Evolutionary conservation across 2,888 invertebrate genomes (phyloP).

Genomic region (Oligia strigilis): DNA sequence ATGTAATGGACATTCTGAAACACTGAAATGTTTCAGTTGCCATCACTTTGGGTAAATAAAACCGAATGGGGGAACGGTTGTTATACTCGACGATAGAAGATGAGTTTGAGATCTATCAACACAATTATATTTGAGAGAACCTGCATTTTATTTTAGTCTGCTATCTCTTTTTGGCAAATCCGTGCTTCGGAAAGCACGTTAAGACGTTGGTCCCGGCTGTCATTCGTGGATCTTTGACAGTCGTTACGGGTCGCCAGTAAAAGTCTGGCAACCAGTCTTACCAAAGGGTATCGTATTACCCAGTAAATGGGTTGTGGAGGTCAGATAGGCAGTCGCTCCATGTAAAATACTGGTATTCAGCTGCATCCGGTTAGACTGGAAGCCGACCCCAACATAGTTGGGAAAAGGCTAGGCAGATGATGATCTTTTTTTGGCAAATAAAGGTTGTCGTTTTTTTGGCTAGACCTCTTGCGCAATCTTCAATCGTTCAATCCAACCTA

Average conservation of each 20-base stretch:
- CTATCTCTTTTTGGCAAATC: background rate
- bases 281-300: too few species aligned
- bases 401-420: too few species aligned
- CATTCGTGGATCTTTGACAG: too few species aligned
- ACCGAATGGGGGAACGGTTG: background rate
- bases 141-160: background rate
- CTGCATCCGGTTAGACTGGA: too few species aligned
- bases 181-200: too few species aligned
- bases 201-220: too few species aligned
- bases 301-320: too few species aligned
- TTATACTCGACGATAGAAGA: background rate
- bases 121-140: background rate
- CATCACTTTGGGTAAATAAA: slow-evolving; percentile 31
- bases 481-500: background rate
- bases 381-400: too few species aligned
- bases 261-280: too few species aligned
- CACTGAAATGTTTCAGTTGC: slow-evolving; percentile 5
- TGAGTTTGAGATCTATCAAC: background rate
- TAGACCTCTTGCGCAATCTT: background rate
- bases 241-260: too few species aligned
- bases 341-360: too few species aligned
- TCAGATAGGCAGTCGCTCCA: too few species aligned
- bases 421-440: background rate
- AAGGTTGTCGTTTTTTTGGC: background rate
- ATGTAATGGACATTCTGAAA: slow-evolving; percentile 10